Base-by-base conservation (phyloP, 2,797 vertebrate genomes). In the Coracias cyanogaster region DNA sequence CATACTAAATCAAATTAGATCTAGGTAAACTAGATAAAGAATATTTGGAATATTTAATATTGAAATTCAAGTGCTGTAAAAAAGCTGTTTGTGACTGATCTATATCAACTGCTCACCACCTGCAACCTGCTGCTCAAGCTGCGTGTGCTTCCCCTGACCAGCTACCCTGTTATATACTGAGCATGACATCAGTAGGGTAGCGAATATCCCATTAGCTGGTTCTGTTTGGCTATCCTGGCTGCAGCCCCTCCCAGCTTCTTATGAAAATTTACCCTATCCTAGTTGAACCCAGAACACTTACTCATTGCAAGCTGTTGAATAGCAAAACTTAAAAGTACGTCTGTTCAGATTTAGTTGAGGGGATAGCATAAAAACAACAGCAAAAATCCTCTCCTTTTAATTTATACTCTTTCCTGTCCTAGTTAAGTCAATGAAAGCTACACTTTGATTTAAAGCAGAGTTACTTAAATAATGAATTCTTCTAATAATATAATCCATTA, bases 401-500 rank as follows among this genome's bases (percentile, higher is more conserved):
- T 76, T 76, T 41, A 73, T 73, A 60, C 3, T 11, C 37, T n/a
- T 87, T 82, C n/a, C 28, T 80, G 48, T 39, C 43, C 26, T 7
- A 55, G 26, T 82, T 82, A 89, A 93, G 57, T 84, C 60, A 90
- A 45, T 82, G 45, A 55, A 83, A 82, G 8, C 7, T 74, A 17
- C 8, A 2, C 20, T 83, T 26, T 58, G 39, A 14, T 70, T 89
- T 87, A 77, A 79, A 90, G 28, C 20, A 89, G 15, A 87, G 33
- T 74, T 77, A 60, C 18, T 80, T 85, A 72, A 76, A 52, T 89
- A 92, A 82, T 77, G 8, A 87, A 82, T 84, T 41, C 8, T 90
- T 91, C 71, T 80, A 73, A 80, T 77, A 82, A 71, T 67, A 84
- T 22, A 39, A 92, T 85, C 64, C 41, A 78, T 92, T 85, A 95